Percentiles rank a stretch among this genome's conserved stretches.
phyloP scores from a whole-genome alignment of 2,888 invertebrate species.

The Rhabditophanes sp. region DNA sequence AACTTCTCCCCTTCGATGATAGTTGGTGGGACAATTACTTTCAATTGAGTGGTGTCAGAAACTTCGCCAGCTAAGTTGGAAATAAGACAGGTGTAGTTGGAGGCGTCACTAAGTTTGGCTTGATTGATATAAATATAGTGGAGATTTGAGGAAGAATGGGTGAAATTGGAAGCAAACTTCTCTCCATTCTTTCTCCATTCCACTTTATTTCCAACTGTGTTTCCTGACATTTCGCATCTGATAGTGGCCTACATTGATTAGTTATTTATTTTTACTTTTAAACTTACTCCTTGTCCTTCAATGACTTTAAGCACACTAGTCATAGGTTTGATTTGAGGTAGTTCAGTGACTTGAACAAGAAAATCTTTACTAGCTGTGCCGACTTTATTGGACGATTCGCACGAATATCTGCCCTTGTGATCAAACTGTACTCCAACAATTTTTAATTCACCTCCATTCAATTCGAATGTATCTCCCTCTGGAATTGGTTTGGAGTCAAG shows the following conservation, averaged over 20 bases:
- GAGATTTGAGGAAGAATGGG: conserved; percentile 13
- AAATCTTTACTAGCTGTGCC: conserved; percentile 43
- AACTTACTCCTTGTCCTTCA: conserved; percentile 45
- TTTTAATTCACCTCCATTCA: too few species aligned
- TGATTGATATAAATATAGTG: conserved; percentile 30
- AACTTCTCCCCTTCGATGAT: conserved; percentile 42
- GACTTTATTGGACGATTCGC: conserved; percentile 46
- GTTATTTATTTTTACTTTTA: too few species aligned
- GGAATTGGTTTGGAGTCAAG: background rate
- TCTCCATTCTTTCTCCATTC: conserved; percentile 51
- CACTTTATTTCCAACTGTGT: conserved; percentile 45
- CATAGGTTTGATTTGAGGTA: conserved; percentile 23
- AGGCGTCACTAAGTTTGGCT: conserved; percentile 21
- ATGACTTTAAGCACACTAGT: conserved; percentile 28
- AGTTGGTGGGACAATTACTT: conserved; percentile 49
- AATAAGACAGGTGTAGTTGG: conserved; percentile 52
- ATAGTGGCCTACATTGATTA: too few species aligned
- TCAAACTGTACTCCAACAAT: too few species aligned
- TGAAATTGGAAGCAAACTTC: conserved; percentile 31
- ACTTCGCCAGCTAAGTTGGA: conserved; percentile 51
- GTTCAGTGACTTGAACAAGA: conserved; percentile 33
- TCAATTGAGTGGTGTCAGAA: conserved; percentile 49
- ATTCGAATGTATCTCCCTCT: too few species aligned
- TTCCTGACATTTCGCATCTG: conserved; percentile 46
- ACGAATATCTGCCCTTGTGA: conserved; percentile 46